phyloP scores from a whole-genome alignment of 1,140 invertebrate species.

The Drosophila nasuta region DNA sequence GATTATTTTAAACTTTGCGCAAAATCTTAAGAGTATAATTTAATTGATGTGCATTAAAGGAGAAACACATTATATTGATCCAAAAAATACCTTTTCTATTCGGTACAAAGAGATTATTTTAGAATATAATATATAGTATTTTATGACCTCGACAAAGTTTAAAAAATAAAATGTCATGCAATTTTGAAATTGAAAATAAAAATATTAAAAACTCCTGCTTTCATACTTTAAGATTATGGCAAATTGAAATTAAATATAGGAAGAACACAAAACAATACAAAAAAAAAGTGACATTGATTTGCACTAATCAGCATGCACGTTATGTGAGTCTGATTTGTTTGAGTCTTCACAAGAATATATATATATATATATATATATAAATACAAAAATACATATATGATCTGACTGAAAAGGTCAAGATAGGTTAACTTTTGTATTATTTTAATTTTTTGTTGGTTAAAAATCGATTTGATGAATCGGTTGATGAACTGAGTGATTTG shows the following conservation, averaged over 20 bases:
- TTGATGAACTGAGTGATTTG: conserved; percentile 19
- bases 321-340: conserved; percentile 22
- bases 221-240: background rate
- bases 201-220: background rate
- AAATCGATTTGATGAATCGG: conserved; percentile 13
- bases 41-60: too few species aligned
- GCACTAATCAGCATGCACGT: conserved; percentile 37
- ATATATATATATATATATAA: conserved; percentile 1
- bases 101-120: too few species aligned
- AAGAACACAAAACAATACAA: conserved; percentile 15
- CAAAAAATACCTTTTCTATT: too few species aligned
- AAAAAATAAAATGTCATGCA: background rate
- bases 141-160: background rate
- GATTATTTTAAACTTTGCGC: too few species aligned
- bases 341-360: conserved; percentile 14
- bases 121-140: too few species aligned
- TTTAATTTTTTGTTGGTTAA: background rate
- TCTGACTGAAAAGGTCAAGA: conserved; percentile 16
- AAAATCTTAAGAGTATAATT: too few species aligned
- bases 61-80: too few species aligned
- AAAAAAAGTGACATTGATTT: conserved; percentile 11
- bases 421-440: background rate
- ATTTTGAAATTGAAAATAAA: background rate
- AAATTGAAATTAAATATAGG: conserved; percentile 13
- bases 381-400: conserved; percentile 7